Conservation (phyloP, 2,113 vertebrate species). For the Picathartes gymnocephalus region DNA sequence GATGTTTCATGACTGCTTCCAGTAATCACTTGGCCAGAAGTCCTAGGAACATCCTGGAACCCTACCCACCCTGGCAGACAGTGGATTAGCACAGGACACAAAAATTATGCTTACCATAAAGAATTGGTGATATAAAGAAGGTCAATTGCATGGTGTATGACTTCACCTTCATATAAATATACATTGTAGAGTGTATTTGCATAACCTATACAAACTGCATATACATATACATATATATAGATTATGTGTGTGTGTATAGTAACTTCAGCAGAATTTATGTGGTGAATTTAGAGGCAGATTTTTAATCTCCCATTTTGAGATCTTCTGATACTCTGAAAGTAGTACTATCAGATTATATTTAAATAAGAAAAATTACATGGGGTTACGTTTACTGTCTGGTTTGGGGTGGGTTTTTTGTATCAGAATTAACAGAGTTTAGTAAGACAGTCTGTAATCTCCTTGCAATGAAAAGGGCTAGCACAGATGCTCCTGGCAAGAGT, state of each 20-base stretch:
- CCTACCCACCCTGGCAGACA: neutral
- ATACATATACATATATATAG: too few relatives aligned
- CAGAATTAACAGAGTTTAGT: neutral
- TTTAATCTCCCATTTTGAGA: neutral
- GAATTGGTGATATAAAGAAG: neutral
- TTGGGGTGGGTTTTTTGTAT: neutral
- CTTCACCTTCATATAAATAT: neutral
- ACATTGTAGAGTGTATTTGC: neutral
- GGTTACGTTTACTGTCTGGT: neutral
- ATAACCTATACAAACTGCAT: neutral
- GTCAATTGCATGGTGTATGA: neutral
- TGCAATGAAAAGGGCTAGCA: neutral
- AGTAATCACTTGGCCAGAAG: neutral
- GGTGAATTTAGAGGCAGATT: neutral
- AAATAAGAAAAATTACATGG: neutral
- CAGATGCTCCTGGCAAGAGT: neutral
- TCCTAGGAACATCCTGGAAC: neutral
- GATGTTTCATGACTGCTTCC: neutral
- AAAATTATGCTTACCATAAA: neutral
- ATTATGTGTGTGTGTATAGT: neutral
- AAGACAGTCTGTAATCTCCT: neutral
- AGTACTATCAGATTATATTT: neutral
- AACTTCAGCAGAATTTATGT: neutral
- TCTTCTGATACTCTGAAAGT: neutral
- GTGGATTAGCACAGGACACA: neutral